Percentiles rank a stretch among this genome's conserved stretches.
Conservation (phyloP, 2,113 vertebrate species). For the Sebastes fasciatus region DNA sequence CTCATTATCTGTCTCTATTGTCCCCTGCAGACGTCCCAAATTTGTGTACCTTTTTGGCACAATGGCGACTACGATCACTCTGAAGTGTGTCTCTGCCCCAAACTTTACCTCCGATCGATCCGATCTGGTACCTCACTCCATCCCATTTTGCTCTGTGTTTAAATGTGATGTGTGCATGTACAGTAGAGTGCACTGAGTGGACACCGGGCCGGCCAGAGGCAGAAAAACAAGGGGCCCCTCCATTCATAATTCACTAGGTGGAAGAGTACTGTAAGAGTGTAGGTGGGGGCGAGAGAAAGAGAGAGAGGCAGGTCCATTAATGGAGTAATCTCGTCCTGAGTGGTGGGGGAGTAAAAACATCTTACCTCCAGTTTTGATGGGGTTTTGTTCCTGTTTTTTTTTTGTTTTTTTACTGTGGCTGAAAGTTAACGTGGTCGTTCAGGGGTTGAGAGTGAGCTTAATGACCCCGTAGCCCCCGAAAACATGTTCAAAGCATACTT, state of each 20-base stretch:
- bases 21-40: neutral
- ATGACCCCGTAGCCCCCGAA: neutral
- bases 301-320: constrained; percentile 61
- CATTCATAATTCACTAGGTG: constrained; percentile 85
- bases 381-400: constrained; percentile 41
- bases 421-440: constrained; percentile 11
- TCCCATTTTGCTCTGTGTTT: constrained; percentile 54
- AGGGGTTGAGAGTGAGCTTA: neutral
- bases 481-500: neutral
- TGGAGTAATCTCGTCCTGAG: constrained; percentile 67
- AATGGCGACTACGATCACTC: neutral
- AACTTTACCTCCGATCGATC: constrained; percentile 47
- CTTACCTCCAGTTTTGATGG: constrained; percentile 50
- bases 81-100: constrained; percentile 1
- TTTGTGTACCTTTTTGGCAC: neutral
- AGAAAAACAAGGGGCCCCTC: constrained; percentile 79
- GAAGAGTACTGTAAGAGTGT: constrained; percentile 74
- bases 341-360: constrained; percentile 63
- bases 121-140: constrained; percentile 8
- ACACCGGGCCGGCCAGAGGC: constrained; percentile 68
- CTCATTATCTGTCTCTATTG: neutral
- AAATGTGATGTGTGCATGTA: constrained; percentile 67
- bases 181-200: constrained; percentile 79
- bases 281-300: constrained; percentile 43
- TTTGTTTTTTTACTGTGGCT: neutral